phyloP scores from a whole-genome alignment of 1,140 invertebrate species.

The Magallana ariakensis region DNA sequence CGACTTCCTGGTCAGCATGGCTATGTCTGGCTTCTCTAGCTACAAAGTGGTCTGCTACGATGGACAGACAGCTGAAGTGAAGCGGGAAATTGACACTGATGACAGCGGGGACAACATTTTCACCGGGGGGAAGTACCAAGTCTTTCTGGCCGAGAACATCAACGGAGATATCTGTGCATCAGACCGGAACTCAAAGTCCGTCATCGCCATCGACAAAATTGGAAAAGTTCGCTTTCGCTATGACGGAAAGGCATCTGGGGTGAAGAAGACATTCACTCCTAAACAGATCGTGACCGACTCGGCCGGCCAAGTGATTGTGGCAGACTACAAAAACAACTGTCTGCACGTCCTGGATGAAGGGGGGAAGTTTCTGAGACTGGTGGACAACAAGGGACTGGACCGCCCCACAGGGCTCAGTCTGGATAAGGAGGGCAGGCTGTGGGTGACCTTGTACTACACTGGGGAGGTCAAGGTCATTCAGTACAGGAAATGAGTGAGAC shows the following conservation, averaged over 20 bases:
- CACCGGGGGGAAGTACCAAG: constrained; percentile 8
- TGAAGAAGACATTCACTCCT: constrained; percentile 3
- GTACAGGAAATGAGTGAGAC: neutral
- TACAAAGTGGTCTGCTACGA: constrained; percentile 18
- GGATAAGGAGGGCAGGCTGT: constrained; percentile 4
- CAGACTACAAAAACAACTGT: constrained; percentile 14
- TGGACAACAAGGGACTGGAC: constrained; percentile 3
- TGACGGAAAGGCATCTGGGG: neutral
- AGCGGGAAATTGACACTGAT: neutral
- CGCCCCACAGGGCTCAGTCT: neutral
- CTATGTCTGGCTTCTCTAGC: neutral
- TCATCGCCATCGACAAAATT: neutral
- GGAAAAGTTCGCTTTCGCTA: neutral
- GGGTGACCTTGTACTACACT: neutral
- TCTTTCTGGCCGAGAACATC: constrained; percentile 16
- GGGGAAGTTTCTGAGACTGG: neutral
- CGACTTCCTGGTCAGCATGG: neutral
- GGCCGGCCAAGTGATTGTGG: neutral
- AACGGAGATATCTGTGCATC: neutral
- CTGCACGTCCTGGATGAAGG: neutral
- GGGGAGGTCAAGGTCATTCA: constrained; percentile 23
- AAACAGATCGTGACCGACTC: neutral
- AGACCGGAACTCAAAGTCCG: neutral
- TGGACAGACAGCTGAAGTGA: neutral
- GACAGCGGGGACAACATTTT: neutral